These are phyloP conservation scores for Microctonus brassicae DNA, from an alignment of 2,888 invertebrate genomes.

Conservation along the genomic window DNA sequence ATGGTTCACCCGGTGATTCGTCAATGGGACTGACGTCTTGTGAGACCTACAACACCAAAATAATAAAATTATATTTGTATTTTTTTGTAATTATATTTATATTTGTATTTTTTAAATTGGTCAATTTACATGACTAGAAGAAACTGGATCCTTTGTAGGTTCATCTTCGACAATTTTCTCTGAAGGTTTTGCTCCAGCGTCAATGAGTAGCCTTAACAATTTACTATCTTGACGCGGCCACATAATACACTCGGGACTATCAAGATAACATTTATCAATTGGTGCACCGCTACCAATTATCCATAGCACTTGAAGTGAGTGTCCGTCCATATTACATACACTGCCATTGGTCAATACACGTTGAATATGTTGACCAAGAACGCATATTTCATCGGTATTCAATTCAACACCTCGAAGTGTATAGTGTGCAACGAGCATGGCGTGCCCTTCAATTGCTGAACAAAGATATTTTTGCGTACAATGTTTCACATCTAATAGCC, in stretches of 20 bases:
- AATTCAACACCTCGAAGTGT: conserved; percentile 78
- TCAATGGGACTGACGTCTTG: conserved; percentile 66
- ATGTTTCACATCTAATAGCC: conserved; percentile 97
- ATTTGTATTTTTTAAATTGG: not conserved
- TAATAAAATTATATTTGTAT: not conserved
- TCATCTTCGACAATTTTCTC: conserved; percentile 69
- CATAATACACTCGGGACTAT: conserved; percentile 65
- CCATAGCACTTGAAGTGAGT: conserved; percentile 83
- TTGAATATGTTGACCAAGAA: conserved; percentile 72
- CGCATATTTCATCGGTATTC: conserved; percentile 81
- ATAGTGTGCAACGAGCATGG: conserved; percentile 88
- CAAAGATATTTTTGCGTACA: conserved; percentile 95
- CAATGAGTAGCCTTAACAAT: conserved; percentile 79
- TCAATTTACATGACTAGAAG: conserved; percentile 68
- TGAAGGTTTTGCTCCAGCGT: conserved; percentile 78
- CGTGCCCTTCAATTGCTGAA: conserved; percentile 88
- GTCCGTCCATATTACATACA: conserved; percentile 71
- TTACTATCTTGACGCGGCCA: conserved; percentile 75
- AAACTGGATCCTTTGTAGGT: conserved; percentile 63
- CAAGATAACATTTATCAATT: conserved; percentile 63
- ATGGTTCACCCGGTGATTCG: conserved; percentile 67
- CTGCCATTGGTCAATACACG: conserved; percentile 61
- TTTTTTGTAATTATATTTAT: conserved; percentile 3
- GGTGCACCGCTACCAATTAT: conserved; percentile 77
- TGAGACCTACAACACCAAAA: conserved; percentile 57